Base-by-base conservation (phyloP, 2,797 vertebrate genomes). In the Melanotaenia nigrans region DNA sequence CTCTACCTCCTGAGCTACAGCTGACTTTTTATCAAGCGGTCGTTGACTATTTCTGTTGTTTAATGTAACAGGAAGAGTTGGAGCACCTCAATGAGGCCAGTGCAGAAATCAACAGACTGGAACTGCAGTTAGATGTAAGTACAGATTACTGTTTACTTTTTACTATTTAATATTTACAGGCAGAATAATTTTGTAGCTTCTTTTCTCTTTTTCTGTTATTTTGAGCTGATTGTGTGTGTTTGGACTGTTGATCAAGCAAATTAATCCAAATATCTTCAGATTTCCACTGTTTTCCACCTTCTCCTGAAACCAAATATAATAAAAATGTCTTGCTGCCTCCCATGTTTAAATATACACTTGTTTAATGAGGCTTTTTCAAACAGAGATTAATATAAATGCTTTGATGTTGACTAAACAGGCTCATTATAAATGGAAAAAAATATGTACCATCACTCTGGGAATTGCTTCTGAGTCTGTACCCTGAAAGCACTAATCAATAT, bases 51-150 rank as follows among this genome's bases (percentile, higher is more conserved):
- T 70, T 49, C 18, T 54, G 65, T 59, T 51, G 36, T 60, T 67
- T 53, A 28, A 28, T 32, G 35, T 57, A 24, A 13, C 92, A 98
- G 97, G 95, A 97, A 61, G 97, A 98, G 83, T 87, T 98, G 87
- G 97, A 98, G 61, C 96, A 96, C 45, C 93, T 98, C 58, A 98
- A 98, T 85, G 96, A 97, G 91, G 96, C 97, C 81, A 98, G 96
- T 1, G 97, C 95, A 69, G 96, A 98, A 88, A 98, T 98, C 84
- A 98, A 98, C 89, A 93, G 85, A 33, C 93, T 97, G 30, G 97
- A 98, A 60, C 93, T 98, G 56, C 95, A 96, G 81, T 81, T 98
- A 85, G 96, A 97, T 45, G 97, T 97, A 85, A 96, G 96, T 95
- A 22, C 11, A 54, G n/a, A 32, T 25, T 7, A n/a, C 33, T 35